Base-by-base conservation (phyloP, 2,113 vertebrate genomes). In the Paralichthys olivaceus region DNA sequence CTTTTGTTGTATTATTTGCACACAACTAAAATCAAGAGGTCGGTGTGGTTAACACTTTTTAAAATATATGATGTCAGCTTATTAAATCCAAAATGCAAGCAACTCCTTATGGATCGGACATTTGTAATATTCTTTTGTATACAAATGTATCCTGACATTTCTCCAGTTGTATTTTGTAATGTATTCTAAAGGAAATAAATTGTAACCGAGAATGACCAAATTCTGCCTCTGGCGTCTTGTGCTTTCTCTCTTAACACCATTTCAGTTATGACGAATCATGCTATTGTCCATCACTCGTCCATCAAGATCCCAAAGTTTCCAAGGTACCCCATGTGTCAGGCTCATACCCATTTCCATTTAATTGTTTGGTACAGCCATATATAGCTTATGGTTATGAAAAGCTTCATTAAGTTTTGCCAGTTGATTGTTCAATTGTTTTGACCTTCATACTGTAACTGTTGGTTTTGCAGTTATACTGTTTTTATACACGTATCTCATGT, bases 111-210 rank as follows among this genome's bases (percentile, higher is more conserved):
- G 75, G 63, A 81, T 60, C 12, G 40, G 60, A 83, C 77, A 76
- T 78, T 81, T 85, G 34, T 80, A 57, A 79, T 64, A 77, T 69
- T 85, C 54, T 91, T 91, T 92, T 92, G 84, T 92, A 90, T 74
- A 83, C 87, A 79, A 65, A 79, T 69, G 61, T 85, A 85, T 90
- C 84, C 74, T 88, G 60, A 76, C 49, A 57, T 84, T 89, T 87
- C 85, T 72, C 87, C 83, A 80, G 69, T 79, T 54, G 55, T 79
- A 51, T 89, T 92, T 92, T 91, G 84, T 83, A 86, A 89, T 87
- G 84, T 89, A 88, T 84, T 91, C 81, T 88, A 85, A 81, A 84
- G 77, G 86, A 90, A 92, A 92, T 91, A 92, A 91, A 94, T 60
- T 87, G 76, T 83, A 81, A 89, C 86, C 79, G 76, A 75, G 72